Conservation (phyloP, 2,113 vertebrate species). For the Pachycephala philippinensis region DNA sequence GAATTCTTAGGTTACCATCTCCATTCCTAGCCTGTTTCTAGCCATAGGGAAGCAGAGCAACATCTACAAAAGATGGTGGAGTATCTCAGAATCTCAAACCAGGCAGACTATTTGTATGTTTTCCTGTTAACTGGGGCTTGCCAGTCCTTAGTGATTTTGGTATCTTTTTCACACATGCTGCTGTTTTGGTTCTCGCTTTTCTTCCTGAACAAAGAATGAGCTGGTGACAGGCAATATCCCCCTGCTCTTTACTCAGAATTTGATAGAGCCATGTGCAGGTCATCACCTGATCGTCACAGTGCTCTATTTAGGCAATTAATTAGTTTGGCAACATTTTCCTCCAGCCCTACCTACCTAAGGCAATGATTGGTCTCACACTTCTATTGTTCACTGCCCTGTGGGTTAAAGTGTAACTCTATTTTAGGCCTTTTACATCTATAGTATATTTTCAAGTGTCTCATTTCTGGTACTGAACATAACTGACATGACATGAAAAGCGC, state of each 20-base stretch:
- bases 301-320: background rate
- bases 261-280: background rate
- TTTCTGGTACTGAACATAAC: background rate
- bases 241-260: background rate
- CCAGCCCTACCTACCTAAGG: background rate
- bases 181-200: background rate
- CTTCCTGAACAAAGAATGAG: background rate
- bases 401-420: background rate
- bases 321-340: background rate
- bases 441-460: background rate
- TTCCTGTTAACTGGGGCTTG: background rate
- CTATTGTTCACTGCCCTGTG: background rate
- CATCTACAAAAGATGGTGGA: background rate
- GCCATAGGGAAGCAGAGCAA: background rate
- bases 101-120: background rate
- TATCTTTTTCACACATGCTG: background rate
- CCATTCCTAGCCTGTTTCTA: background rate
- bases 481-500: background rate
- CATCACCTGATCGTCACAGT: background rate
- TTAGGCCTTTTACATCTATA: background rate
- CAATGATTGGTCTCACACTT: background rate
- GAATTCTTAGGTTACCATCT: background rate
- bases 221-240: background rate
- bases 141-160: background rate
- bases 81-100: background rate